Percentiles rank a stretch among this genome's conserved stretches.
These are phyloP conservation scores for Byasa hedistus DNA, from an alignment of 2,888 invertebrate genomes.

Conservation along the genomic window DNA sequence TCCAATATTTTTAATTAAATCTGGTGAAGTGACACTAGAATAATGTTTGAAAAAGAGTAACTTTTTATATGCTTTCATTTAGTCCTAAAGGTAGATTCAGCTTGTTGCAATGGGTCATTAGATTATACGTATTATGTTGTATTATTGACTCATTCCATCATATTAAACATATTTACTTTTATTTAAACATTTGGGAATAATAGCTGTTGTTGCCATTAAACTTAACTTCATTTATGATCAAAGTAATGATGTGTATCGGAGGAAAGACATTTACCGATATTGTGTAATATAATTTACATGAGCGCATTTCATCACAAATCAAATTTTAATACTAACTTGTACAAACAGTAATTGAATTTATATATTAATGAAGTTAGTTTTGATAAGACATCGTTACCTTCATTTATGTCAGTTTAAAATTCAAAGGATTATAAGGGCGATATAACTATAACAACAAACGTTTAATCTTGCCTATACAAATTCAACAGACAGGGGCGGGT, in stretches of 20 bases:
- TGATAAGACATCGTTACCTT: not conserved
- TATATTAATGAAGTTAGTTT: constrained; percentile 2
- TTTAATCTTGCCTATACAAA: constrained; percentile 46
- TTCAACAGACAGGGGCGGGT: constrained; percentile 53
- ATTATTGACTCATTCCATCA: too few species aligned
- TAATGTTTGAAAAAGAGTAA: constrained; percentile 19
- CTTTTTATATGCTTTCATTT: constrained; percentile 11
- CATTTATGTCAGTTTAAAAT: constrained; percentile 23
- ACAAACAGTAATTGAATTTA: not conserved
- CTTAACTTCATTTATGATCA: not conserved
- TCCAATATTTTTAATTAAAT: constrained; percentile 48
- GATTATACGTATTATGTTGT: not conserved
- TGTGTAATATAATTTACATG: not conserved
- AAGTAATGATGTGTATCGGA: not conserved
- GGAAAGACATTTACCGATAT: not conserved
- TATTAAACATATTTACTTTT: too few species aligned
- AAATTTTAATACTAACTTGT: constrained; percentile 2
- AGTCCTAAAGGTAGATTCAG: not conserved
- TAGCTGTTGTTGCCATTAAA: too few species aligned
- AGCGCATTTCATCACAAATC: not conserved
- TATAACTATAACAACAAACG: constrained; percentile 40
- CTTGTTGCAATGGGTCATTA: not conserved
- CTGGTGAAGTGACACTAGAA: constrained; percentile 23
- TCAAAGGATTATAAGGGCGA: constrained; percentile 30
- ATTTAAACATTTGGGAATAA: too few species aligned